phyloP scores from a whole-genome alignment of 1,140 invertebrate species.

The Sitophilus oryzae region DNA sequence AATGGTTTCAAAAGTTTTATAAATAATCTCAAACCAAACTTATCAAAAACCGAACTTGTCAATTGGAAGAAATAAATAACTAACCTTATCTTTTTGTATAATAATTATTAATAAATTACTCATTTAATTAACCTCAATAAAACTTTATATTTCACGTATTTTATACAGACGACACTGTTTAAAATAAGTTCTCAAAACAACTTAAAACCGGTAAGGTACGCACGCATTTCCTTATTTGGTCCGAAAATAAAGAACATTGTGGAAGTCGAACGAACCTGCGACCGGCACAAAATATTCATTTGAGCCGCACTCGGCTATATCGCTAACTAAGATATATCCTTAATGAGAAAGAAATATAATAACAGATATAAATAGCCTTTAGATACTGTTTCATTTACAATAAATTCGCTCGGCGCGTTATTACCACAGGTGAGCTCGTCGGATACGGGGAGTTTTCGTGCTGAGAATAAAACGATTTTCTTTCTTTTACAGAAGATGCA shows the following conservation, averaged over 20 bases:
- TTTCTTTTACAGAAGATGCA: not conserved
- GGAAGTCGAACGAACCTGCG: not conserved
- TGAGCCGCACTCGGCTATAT: not conserved
- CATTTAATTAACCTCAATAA: no score
- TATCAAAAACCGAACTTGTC: no score
- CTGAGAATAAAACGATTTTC: not conserved
- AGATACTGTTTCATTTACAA: conserved; percentile 40
- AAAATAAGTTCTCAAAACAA: no score
- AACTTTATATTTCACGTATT: no score
- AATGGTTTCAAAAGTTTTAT: no score
- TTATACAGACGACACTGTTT: no score
- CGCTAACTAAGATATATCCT: conserved; percentile 37
- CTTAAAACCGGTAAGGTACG: not conserved
- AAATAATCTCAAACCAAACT: no score
- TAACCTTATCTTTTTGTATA: no score
- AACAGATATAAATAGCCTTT: conserved; percentile 40
- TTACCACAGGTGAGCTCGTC: conserved; percentile 34
- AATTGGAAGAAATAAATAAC: no score
- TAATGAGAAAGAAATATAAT: conserved; percentile 40
- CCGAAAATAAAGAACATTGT: not conserved
- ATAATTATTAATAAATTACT: no score
- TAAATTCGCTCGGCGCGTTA: conserved; percentile 36
- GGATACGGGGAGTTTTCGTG: conserved; percentile 17
- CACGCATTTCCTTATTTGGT: not conserved
- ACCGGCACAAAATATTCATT: not conserved